Evolutionary conservation across 2,888 invertebrate species (phyloP).

Genomic region (Acanthosoma haemorrhoidale): DNA sequence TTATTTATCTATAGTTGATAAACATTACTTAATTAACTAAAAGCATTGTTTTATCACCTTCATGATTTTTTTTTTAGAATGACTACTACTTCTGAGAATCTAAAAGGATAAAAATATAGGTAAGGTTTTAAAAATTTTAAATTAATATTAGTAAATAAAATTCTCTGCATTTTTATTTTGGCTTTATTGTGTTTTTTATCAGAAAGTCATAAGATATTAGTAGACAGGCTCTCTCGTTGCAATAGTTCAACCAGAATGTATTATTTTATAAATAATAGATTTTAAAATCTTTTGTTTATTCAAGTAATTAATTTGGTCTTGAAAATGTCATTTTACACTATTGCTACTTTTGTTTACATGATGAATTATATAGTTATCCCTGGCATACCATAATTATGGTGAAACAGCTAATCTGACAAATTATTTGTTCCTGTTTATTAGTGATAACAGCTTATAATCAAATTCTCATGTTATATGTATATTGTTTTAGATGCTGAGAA

Average conservation of each 20-base stretch:
- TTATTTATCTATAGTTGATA: too few relatives aligned
- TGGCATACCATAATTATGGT: constrained; percentile 1
- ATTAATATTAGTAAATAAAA: too few relatives aligned
- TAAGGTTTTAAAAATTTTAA: too few relatives aligned
- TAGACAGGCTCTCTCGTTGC: too few relatives aligned
- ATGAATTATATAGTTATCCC: constrained; percentile 20
- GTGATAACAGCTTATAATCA: neutral
- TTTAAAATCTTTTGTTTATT: neutral
- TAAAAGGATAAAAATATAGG: too few relatives aligned
- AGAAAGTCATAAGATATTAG: too few relatives aligned
- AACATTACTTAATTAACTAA: too few relatives aligned
- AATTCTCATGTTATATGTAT: neutral
- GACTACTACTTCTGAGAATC: too few relatives aligned
- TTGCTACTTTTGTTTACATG: neutral
- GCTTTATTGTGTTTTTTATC: neutral
- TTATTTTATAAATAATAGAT: neutral
- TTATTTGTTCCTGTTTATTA: neutral
- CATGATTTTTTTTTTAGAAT: too few relatives aligned
- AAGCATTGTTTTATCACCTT: too few relatives aligned
- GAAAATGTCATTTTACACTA: neutral
- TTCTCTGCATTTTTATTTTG: neutral
- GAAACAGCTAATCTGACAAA: neutral
- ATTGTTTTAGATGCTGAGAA: neutral
- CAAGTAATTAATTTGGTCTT: neutral
- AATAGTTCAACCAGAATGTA: neutral